Evolutionary conservation across 2,888 invertebrate genomes (phyloP).

Genomic region (Limnephilus lunatus): DNA sequence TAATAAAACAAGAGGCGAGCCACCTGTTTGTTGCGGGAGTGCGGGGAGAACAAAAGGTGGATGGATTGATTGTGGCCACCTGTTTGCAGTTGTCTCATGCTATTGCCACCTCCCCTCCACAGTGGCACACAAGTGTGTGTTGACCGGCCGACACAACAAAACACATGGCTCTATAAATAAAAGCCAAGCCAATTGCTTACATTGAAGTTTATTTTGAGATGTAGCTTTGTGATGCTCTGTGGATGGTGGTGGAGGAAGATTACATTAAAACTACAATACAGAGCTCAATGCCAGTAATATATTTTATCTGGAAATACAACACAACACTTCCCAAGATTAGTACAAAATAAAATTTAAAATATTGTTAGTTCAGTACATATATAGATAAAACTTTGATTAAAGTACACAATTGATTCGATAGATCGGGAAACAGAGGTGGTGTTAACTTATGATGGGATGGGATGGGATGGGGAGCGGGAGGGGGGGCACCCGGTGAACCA

Average conservation of each 20-base stretch:
- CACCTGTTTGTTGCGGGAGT: neutral
- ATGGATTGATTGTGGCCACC: neutral
- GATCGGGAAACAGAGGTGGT: slow-evolving; percentile 29
- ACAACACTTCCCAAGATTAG: slow-evolving; percentile 79
- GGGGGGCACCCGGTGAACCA: neutral
- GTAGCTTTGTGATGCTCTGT: slow-evolving; percentile 25
- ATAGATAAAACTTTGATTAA: slow-evolving; percentile 78
- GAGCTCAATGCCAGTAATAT: slow-evolving; percentile 78
- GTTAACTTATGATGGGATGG: slow-evolving; percentile 23
- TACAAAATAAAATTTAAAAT: slow-evolving; percentile 79
- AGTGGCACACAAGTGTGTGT: slow-evolving; percentile 15
- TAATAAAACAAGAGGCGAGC: slow-evolving; percentile 13
- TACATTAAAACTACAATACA: slow-evolving; percentile 75
- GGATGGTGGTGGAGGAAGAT: slow-evolving; percentile 8
- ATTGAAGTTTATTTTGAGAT: slow-evolving; percentile 65
- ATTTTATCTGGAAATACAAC: slow-evolving; percentile 77
- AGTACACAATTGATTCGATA: slow-evolving; percentile 77
- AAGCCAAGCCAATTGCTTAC: slow-evolving; percentile 62
- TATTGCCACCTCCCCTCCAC: slow-evolving; percentile 13
- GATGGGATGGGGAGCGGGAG: neutral
- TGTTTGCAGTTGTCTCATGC: neutral
- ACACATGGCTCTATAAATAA: slow-evolving; percentile 65
- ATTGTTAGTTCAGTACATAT: slow-evolving; percentile 77
- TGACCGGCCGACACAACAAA: slow-evolving; percentile 23
- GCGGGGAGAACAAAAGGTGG: neutral